Conservation (phyloP, 2,113 vertebrate genomes). For the Chloropsis hardwickii region DNA sequence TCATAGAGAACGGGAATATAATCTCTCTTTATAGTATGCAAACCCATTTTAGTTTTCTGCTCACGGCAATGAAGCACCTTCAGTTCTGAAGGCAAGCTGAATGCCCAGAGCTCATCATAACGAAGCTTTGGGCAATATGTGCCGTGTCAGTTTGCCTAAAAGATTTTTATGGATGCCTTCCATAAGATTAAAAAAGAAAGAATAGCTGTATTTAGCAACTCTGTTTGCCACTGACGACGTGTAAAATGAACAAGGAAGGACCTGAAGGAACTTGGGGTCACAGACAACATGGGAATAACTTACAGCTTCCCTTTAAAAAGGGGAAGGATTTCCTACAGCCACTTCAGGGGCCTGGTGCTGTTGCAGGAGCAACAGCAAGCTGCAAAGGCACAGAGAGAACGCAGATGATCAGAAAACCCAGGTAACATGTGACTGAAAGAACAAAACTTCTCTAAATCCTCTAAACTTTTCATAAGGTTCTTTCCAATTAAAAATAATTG, state of each 20-base stretch:
- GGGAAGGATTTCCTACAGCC: neutral
- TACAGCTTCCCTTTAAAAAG: neutral
- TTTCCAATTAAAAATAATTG: neutral
- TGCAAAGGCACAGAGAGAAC: neutral
- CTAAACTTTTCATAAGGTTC: neutral
- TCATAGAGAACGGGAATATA: neutral
- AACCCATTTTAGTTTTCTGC: neutral
- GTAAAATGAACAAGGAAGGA: neutral
- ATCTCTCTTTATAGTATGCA: neutral
- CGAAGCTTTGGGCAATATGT: neutral
- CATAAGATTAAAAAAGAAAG: neutral
- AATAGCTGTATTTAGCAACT: neutral
- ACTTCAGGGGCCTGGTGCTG: neutral
- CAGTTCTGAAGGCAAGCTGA: neutral
- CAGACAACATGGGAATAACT: neutral
- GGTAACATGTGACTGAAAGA: neutral
- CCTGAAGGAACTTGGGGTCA: neutral
- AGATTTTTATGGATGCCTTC: neutral
- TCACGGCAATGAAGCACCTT: neutral
- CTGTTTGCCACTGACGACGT: neutral
- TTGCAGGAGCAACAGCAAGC: neutral
- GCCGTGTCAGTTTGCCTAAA: neutral
- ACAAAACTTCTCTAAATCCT: neutral
- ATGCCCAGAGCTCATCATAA: neutral
- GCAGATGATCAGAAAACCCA: neutral